Evolutionary conservation across 2,888 invertebrate species (phyloP), one percentile per base, ranked within the genome.

Genomic region (Patella pellucida): DNA sequence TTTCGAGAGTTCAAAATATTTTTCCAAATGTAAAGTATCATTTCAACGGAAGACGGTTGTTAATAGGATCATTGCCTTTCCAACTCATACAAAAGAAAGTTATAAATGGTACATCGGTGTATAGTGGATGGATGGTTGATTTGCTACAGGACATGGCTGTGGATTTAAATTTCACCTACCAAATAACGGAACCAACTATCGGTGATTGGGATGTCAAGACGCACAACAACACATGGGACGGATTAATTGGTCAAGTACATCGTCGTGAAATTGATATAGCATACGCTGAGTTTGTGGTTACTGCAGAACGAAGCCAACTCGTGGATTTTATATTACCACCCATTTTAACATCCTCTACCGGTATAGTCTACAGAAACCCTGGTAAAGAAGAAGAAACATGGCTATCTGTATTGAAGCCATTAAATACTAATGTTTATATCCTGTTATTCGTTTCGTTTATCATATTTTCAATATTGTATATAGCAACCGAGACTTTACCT

Each of bases 251-350:
- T n/a, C n/a, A n/a, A n/a, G n/a, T n/a, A n/a, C n/a, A n/a, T n/a
- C n/a, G n/a, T n/a, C n/a, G 68, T 41, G 73, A 19, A 51, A 51
- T 73, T 19, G 73, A 73, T 52, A 68, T 73, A 19, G 19, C 16
- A 27, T 52, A 68, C 19, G 73, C 73, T 23, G 73, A 73, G 52
- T 50, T 52, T 41, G 16, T 50, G 50, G 52, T 73, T 52, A 67
- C 67, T 31, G 51, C 31, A 16, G 51, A 68, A 19, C 41, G 73
- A 31, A 68, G 51, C 51, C 50, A n/a, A 19, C 50, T 73, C 9
- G 68, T 73, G 73, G 73, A 73, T 68, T 73, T 19, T 68, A 52
- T 73, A 50, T 73, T 68, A 52, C 73, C 73, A 3, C 52, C 73
- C n/a, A 51, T 31, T 52, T 19, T 52, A 52, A 67, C 73, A n/a